These are phyloP conservation scores for Ctenoplectra terminalis DNA, from an alignment of 1,140 invertebrate species.

Conservation along the genomic window DNA sequence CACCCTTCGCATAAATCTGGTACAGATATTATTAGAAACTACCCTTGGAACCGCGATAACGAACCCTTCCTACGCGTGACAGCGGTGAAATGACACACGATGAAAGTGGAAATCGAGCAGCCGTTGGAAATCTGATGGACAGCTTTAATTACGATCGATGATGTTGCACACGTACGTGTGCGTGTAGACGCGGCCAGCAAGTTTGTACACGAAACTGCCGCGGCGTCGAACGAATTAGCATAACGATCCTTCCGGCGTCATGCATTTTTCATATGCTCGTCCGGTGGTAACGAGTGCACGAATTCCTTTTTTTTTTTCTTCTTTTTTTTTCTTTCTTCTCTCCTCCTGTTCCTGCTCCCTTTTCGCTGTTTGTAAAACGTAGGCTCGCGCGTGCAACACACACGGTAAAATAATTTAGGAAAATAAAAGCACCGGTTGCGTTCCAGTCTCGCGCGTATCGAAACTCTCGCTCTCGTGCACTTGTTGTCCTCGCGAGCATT, in stretches of 20 bases:
- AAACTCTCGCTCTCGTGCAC: neutral
- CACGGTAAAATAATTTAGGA: slow-evolving; percentile 39
- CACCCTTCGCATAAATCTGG: neutral
- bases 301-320: neutral
- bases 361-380: slow-evolving; percentile 17
- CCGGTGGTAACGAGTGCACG: slow-evolving; percentile 43
- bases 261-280: slow-evolving; percentile 58
- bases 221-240: slow-evolving; percentile 40
- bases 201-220: slow-evolving; percentile 42
- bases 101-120: slow-evolving; percentile 26
- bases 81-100: slow-evolving; percentile 26
- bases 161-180: neutral
- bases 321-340: neutral
- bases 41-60: slow-evolving; percentile 5
- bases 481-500: slow-evolving; percentile 34
- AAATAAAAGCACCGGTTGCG: slow-evolving; percentile 31
- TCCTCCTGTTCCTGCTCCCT: neutral
- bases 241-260: slow-evolving; percentile 57
- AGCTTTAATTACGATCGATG: slow-evolving; percentile 56
- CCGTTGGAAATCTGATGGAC: slow-evolving; percentile 46
- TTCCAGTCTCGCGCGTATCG: slow-evolving; percentile 10
- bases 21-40: slow-evolving; percentile 4
- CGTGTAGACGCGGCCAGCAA: neutral
- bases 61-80: neutral
- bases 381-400: neutral